Evolutionary conservation across 2,888 invertebrate species (phyloP), one percentile per base, ranked within the genome.

Genomic region (Caenorhabditis afra): DNA sequence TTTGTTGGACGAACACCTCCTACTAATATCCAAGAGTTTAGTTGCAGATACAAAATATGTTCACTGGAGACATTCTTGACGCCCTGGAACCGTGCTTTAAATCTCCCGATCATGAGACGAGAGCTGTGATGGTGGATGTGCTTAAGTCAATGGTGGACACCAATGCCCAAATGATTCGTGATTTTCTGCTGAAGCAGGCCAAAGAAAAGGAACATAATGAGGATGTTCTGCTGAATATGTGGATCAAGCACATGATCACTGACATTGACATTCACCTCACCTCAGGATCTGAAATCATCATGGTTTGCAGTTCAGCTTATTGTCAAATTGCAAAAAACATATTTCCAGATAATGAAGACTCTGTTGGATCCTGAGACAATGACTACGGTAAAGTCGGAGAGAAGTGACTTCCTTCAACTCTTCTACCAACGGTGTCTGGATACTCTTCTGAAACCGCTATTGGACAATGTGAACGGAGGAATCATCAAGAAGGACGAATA

Each of bases 361-460:
- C 76, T 89, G 8, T 61, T 89, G 14, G 89, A 89, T 70, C 86
- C 88, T 3, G 89, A 89, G 23, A 88, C 79, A 57, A 86, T 89
- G 83, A 81, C 81, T n/a, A 75, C 81, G 16, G 78, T 91, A 16
- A 96, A 96, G 92, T 95, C 96, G 71, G 98, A 99, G 92, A 97
- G 97, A 92, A 95, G 96, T 18, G 98, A 99, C 91, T 99, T 99
- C 91, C 93, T 99, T 68, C 95, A 95, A 91, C 96, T 97, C 92
- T 99, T 99, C 92, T 99, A 99, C 92, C 97, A 96, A 91, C 95
- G 96, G 92, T 96, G 96, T 92, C 95, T 99, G 93, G 95, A 96
- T 91, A 95, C 95, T 66, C 93, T 99, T 87, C 95, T 97, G 93
- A 96, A 95, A 74, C 98, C 98, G n/a, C 92, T 99, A 70, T 92